Evolutionary conservation across 2,113 vertebrate species (phyloP).

Genomic region (Henicopernis longicauda): DNA sequence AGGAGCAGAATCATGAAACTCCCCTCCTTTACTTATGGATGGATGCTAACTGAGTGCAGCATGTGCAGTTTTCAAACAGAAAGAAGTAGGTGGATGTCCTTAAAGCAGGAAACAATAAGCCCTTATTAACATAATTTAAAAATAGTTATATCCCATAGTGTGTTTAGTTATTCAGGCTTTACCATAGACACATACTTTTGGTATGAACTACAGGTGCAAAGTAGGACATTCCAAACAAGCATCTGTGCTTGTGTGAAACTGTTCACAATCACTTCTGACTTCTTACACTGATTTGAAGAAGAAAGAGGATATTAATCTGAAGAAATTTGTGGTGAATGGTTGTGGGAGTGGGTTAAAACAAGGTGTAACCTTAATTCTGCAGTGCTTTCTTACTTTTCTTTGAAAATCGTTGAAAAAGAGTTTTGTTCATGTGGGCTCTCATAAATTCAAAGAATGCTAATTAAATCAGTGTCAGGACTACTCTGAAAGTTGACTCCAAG

Average conservation of each 20-base stretch:
- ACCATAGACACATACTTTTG: not conserved
- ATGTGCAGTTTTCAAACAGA: not conserved
- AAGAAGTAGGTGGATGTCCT: not conserved
- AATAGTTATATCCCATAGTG: not conserved
- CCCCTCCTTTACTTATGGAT: not conserved
- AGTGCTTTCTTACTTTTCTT: not conserved
- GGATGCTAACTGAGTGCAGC: not conserved
- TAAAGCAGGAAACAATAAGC: not conserved
- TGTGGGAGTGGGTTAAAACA: not conserved
- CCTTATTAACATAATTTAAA: not conserved
- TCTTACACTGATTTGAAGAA: not conserved
- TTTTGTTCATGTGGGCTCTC: not conserved
- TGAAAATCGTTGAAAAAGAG: not conserved
- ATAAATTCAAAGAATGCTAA: not conserved
- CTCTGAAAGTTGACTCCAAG: not conserved
- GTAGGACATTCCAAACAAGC: not conserved
- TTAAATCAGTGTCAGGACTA: not conserved
- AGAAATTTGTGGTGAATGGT: not conserved
- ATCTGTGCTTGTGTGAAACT: not conserved
- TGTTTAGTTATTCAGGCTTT: not conserved
- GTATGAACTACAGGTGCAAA: not conserved
- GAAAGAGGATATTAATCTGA: not conserved
- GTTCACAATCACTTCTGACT: not conserved
- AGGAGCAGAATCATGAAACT: slow-evolving; percentile 5
- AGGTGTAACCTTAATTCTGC: not conserved